phyloP scores from a whole-genome alignment of 2,888 invertebrate species.

The Lasioglossum zephyrum region DNA sequence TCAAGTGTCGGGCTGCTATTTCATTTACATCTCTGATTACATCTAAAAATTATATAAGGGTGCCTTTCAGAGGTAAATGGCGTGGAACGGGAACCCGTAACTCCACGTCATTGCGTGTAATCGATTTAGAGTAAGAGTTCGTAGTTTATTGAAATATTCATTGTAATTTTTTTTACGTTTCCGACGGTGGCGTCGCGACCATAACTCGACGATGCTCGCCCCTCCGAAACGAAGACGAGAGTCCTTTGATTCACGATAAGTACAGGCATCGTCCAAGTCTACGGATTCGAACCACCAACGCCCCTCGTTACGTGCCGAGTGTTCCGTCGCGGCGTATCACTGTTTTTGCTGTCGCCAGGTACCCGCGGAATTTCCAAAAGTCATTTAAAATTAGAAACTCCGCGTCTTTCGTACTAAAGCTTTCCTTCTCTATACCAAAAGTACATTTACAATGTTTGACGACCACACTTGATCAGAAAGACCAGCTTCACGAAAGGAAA shows the following conservation, averaged over 20 bases:
- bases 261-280: constrained; percentile 17
- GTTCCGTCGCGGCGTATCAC: neutral
- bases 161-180: constrained; percentile 44
- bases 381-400: neutral
- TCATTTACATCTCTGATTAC: constrained; percentile 31
- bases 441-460: too few species aligned
- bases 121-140: neutral
- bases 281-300: constrained; percentile 18
- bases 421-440: neutral
- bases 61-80: neutral
- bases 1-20: neutral
- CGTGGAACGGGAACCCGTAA: constrained; percentile 14
- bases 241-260: constrained; percentile 51
- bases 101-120: neutral
- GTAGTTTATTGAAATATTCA: constrained; percentile 70
- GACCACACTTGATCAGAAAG: too few species aligned
- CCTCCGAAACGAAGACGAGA: constrained; percentile 19
- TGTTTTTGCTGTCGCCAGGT: neutral
- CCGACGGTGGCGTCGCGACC: constrained; percentile 8
- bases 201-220: constrained; percentile 43
- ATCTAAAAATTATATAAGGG: constrained; percentile 27
- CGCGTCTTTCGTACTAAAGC: neutral
- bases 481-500: neutral
- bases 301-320: constrained; percentile 2
- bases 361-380: neutral